These are phyloP conservation scores for Acipenser transmontanus DNA, from an alignment of 2,797 vertebrate species.

Conservation along the genomic window DNA sequence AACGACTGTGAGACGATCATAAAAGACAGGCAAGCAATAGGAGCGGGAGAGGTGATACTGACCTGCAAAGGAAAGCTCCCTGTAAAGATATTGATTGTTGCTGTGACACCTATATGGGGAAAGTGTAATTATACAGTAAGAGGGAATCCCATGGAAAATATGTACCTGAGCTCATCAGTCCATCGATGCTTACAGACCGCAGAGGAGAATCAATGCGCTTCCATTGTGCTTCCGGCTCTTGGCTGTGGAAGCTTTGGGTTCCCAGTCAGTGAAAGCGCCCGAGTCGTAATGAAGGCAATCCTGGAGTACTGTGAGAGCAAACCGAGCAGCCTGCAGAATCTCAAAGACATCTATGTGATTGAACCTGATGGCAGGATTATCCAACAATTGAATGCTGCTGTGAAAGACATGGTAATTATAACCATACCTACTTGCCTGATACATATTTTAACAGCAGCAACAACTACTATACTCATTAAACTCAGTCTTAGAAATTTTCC, in stretches of 20 bases:
- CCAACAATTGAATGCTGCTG: constrained; percentile 26
- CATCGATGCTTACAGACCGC: constrained; percentile 23
- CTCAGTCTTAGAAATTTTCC: no score
- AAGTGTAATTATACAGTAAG: background rate
- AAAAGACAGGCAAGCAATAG: constrained; percentile 23
- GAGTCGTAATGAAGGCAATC: constrained; percentile 24
- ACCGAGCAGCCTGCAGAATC: constrained; percentile 4
- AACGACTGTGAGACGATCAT: constrained; percentile 12
- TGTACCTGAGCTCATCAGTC: constrained; percentile 16
- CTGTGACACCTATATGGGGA: constrained; percentile 26
- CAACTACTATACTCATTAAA: no score
- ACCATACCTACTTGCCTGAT: background rate
- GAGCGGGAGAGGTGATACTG: constrained; percentile 27
- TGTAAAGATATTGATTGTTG: constrained; percentile 29
- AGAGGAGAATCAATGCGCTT: constrained; percentile 18
- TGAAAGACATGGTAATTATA: constrained; percentile 26
- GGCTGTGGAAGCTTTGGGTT: constrained; percentile 28
- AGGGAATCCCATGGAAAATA: background rate
- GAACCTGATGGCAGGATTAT: constrained; percentile 26
- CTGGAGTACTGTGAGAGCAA: constrained; percentile 15
- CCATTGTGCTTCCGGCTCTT: constrained; percentile 31
- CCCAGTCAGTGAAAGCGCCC: constrained; percentile 27
- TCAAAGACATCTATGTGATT: constrained; percentile 31
- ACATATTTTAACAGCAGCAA: background rate
- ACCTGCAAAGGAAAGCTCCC: constrained; percentile 22